phyloP scores from a whole-genome alignment of 2,797 vertebrate species.

The Anomalospiza imberbis region DNA sequence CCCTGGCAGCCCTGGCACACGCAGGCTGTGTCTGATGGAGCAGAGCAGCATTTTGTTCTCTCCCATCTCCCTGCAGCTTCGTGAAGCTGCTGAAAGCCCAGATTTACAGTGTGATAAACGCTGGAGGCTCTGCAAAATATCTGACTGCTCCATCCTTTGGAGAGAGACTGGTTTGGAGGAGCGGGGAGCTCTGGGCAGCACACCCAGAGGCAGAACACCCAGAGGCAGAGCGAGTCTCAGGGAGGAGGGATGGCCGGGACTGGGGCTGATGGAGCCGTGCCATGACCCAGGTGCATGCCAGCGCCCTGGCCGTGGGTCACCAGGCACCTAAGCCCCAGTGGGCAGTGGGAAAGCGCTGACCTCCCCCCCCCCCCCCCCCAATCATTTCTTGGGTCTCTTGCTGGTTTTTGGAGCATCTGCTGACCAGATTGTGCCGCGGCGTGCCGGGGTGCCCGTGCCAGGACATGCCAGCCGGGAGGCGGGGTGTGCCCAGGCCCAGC shows the following conservation, averaged over 20 bases:
- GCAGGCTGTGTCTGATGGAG: neutral
- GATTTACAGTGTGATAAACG: constrained; percentile 57
- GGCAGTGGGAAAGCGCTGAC: neutral
- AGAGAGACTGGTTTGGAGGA: neutral
- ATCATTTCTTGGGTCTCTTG: neutral
- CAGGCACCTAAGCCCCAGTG: rapidly evolving
- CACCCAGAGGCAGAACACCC: neutral
- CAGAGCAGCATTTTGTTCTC: constrained; percentile 45
- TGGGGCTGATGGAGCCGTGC: neutral
- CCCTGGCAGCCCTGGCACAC: neutral
- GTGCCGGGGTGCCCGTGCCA: neutral
- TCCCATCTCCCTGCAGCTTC: constrained; percentile 30
- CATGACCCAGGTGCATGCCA: neutral
- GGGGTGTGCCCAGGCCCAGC: neutral
- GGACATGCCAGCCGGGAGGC: neutral
- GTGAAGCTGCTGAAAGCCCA: constrained; percentile 48
- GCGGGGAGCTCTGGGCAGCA: neutral
- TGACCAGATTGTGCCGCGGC: neutral
- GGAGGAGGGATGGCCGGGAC: rapidly evolving
- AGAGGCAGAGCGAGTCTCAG: rapidly evolving
- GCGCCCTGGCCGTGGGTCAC: rapidly evolving
- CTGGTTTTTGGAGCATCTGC: constrained; percentile 29
- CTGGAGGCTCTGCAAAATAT: constrained; percentile 20
- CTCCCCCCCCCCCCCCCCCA: no score
- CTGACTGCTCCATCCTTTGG: constrained; percentile 27